Evolutionary conservation across 2,113 vertebrate genomes (phyloP).

Genomic region (Ovis canadensis): DNA sequence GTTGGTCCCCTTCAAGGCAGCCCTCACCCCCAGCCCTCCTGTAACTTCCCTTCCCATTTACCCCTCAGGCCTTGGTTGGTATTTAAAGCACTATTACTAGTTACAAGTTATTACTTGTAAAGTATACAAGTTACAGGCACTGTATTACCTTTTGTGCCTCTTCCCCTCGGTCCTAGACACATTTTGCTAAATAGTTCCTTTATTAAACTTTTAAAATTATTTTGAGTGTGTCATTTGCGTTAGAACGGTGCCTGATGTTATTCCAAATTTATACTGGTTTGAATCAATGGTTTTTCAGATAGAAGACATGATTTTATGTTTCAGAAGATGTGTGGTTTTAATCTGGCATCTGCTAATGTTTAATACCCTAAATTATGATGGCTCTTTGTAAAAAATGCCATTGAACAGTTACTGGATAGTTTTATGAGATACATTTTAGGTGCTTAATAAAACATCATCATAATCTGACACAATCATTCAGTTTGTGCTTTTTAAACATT

Average conservation of each 20-base stretch:
- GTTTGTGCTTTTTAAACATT: background rate
- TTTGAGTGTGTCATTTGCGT: background rate
- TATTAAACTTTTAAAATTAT: background rate
- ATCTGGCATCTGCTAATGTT: background rate
- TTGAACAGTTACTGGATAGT: background rate
- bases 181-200: background rate
- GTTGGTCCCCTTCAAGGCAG: background rate
- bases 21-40: background rate
- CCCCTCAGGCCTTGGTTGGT: background rate
- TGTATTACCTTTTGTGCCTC: background rate
- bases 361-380: background rate
- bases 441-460: background rate
- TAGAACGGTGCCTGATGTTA: background rate
- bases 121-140: background rate
- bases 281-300: background rate
- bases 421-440: background rate
- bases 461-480: background rate
- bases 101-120: background rate
- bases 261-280: background rate
- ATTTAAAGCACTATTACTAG: background rate
- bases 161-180: background rate
- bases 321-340: background rate
- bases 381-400: background rate
- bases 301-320: background rate
- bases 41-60: background rate